Base-by-base conservation (phyloP, 2,797 vertebrate species). In the Echiichthys vipera region DNA sequence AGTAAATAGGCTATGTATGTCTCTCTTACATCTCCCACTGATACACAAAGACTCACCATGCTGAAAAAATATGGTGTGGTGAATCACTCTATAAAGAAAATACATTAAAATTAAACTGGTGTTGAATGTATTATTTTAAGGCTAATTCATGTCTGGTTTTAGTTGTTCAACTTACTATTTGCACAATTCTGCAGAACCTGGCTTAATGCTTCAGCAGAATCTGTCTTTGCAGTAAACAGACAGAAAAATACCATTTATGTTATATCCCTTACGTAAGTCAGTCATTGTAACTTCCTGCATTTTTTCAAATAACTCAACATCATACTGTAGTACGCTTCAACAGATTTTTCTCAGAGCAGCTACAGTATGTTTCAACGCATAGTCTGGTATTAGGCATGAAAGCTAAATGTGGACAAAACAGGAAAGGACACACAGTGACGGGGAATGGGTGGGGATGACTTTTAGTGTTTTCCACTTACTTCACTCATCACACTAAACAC, bases 381-480 rank as follows among this genome's bases (percentile, higher is more conserved):
- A 66, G n/a, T 43, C 20, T 45, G 9, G 47, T 18, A 39, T 46
- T 36, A 53, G 37, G 9, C 66, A 53, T 83, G 67, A 70, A 71
- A 66, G 65, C 71, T 59, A 54, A 73, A 65, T 53, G 57, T 25
- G 77, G 56, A 80, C 83, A 90, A 88, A 90, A 89, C 88, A 90
- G 93, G 91, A 91, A 91, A 88, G 62, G 75, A 83, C 83, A 73
- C 78, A 71, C 34, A 75, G 83, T 87, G 79, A 87, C 83, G 65
- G 77, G 86, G 84, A 84, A 87, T 87, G 86, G 88, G 84, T 91
- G 90, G 84, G 89, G 90, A 85, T 79, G 78, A 65, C 47, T 73
- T 68, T 71, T 57, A 82, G 58, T 65, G 86, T 78, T 87, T 93
- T 89, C 90, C 91, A 85, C 82, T 84, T 78, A 82, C 86, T 91